Evolutionary conservation across 2,888 invertebrate genomes (phyloP).

Genomic region (Chesias legatella): DNA sequence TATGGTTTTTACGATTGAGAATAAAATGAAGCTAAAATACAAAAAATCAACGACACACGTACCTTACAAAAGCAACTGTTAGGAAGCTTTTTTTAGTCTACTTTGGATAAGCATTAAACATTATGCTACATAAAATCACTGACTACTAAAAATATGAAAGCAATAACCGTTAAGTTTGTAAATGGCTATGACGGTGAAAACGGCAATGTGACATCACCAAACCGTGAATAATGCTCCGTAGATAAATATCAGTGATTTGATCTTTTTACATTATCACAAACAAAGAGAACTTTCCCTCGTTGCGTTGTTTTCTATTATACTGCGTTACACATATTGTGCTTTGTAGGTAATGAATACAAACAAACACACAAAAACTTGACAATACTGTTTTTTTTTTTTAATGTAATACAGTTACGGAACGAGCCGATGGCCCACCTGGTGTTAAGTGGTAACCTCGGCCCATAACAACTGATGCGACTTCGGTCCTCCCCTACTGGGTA

Average conservation of each 20-base stretch:
- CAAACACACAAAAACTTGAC: too few relatives aligned
- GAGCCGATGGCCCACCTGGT: too few relatives aligned
- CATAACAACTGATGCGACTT: too few relatives aligned
- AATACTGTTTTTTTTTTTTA: too few relatives aligned
- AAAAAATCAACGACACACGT: too few relatives aligned
- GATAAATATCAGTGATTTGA: slow-evolving; percentile 39
- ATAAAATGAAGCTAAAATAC: too few relatives aligned
- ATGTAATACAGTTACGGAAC: too few relatives aligned
- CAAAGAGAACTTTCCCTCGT: slow-evolving; percentile 30
- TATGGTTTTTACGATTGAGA: too few relatives aligned
- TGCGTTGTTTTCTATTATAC: slow-evolving; percentile 26
- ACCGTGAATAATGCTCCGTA: slow-evolving; percentile 47
- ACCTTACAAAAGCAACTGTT: too few relatives aligned
- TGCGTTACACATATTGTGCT: slow-evolving; percentile 1
- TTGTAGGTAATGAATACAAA: too few relatives aligned
- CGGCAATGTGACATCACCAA: slow-evolving; percentile 51
- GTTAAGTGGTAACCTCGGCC: too few relatives aligned
- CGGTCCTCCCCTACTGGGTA: too few relatives aligned
- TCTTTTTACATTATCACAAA: slow-evolving; percentile 31
- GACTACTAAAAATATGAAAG: slow-evolving; percentile 14
- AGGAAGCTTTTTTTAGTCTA: neutral
- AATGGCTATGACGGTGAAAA: slow-evolving; percentile 41
- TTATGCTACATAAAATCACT: slow-evolving; percentile 3
- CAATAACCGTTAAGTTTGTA: slow-evolving; percentile 35
- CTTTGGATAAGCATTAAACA: neutral